Evolutionary conservation across 23 tunicate genomes (phyloP).

Genomic region (Trididemnum clinides): DNA sequence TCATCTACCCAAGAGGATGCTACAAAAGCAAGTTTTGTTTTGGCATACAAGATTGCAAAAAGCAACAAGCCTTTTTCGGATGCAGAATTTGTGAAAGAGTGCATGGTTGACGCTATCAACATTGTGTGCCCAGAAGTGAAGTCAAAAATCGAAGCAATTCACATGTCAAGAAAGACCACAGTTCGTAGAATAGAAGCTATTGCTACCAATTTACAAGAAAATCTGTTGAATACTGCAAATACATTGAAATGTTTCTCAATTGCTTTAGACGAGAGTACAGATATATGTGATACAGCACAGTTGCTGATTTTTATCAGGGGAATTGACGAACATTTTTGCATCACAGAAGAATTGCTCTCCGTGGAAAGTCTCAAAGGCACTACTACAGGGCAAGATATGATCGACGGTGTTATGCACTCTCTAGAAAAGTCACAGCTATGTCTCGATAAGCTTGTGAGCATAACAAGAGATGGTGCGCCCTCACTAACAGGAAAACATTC

Average conservation of each 20-base stretch:
- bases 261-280: slow-evolving; percentile 60
- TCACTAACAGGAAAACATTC: slow-evolving; percentile 46
- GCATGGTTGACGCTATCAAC: too few species aligned
- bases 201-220: slow-evolving; percentile 11
- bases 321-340: slow-evolving; percentile 36
- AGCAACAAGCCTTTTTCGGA: slow-evolving; percentile 46
- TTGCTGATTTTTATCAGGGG: slow-evolving; percentile 49
- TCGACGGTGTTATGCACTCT: slow-evolving; percentile 25
- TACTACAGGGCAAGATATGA: slow-evolving; percentile 57
- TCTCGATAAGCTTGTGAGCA: slow-evolving; percentile 39
- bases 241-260: slow-evolving; percentile 34
- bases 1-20: too few species aligned
- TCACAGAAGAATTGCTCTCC: slow-evolving; percentile 45
- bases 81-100: slow-evolving; percentile 44
- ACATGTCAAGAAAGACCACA: slow-evolving; percentile 40
- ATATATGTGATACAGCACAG: slow-evolving; percentile 55
- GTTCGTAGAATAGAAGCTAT: slow-evolving; percentile 49
- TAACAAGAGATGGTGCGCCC: slow-evolving; percentile 60
- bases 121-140: too few species aligned
- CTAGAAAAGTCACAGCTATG: slow-evolving; percentile 18
- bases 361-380: slow-evolving; percentile 55
- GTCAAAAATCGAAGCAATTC: slow-evolving; percentile 27
- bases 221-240: slow-evolving; percentile 6
- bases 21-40: slow-evolving; percentile 34
- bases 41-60: slow-evolving; percentile 37